Conservation (phyloP, 2,797 vertebrate genomes). For the Falco berigora region DNA sequence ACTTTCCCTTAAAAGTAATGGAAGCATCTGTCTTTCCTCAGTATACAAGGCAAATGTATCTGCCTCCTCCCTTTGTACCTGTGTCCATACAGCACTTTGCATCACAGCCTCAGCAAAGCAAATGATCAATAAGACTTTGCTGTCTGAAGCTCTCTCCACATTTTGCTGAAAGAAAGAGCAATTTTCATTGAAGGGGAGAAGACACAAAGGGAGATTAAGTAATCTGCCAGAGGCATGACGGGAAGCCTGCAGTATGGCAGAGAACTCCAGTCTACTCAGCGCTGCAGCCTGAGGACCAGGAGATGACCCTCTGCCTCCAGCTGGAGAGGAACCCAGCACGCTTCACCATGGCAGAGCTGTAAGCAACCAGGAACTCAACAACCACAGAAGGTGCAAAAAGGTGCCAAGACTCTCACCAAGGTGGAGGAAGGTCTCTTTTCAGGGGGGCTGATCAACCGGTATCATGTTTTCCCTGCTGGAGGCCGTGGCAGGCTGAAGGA, state of each 20-base stretch:
- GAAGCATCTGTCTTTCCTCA: neutral
- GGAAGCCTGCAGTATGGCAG: neutral
- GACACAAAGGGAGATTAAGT: neutral
- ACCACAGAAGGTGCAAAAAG: neutral
- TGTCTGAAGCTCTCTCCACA: neutral
- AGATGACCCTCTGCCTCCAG: neutral
- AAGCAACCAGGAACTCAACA: neutral
- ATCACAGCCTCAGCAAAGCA: neutral
- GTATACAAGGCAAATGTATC: neutral
- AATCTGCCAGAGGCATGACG: neutral
- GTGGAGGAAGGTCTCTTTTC: neutral
- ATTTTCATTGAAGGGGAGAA: neutral
- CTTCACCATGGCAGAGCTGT: rapidly evolving
- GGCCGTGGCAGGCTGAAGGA: neutral
- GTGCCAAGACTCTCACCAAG: neutral
- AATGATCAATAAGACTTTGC: neutral
- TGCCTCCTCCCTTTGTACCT: neutral
- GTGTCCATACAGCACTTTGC: neutral
- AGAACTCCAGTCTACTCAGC: neutral
- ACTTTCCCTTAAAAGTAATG: neutral
- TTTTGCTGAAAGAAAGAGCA: neutral
- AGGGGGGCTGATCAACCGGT: neutral
- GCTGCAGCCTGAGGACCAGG: rapidly evolving
- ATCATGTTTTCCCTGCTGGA: neutral
- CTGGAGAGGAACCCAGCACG: neutral